A percentile compares a stretch with the other conserved stretches of the same genome.
Conservation (phyloP, 2,888 invertebrate genomes). For the Drosophila peninsularis region DNA sequence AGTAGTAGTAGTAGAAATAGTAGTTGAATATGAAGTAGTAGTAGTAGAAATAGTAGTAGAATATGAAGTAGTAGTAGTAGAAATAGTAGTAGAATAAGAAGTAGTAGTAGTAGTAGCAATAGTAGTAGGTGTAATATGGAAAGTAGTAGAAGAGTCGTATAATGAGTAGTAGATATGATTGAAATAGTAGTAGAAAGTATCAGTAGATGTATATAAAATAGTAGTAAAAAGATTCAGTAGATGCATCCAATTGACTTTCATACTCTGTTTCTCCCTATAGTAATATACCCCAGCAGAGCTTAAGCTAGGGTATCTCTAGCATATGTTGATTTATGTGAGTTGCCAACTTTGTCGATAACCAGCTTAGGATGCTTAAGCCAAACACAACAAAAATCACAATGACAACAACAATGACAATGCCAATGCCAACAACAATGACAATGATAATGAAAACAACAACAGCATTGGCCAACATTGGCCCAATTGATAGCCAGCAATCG, state of each 20-base stretch:
- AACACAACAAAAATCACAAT: conserved; percentile 22
- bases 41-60: background rate
- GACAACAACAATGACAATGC: conserved; percentile 2
- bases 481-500: conserved; percentile 43
- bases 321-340: conserved; percentile 66
- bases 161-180: background rate
- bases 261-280: background rate
- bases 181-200: background rate
- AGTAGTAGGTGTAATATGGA: background rate
- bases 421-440: background rate
- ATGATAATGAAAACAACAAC: conserved; percentile 9
- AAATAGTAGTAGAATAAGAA: background rate
- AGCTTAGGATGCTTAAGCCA: conserved; percentile 51
- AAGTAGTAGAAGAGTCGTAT: background rate
- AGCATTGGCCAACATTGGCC: conserved; percentile 28
- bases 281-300: background rate
- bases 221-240: background rate
- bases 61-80: background rate
- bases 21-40: background rate
- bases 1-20: background rate
- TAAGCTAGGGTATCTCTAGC: conserved; percentile 15
- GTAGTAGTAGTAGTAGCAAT: background rate
- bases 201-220: background rate
- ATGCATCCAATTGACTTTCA: too few species aligned
- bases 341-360: conserved; percentile 65